phyloP scores from a whole-genome alignment of 2,797 vertebrate genomes.

The Lagocephalus sceleratus region DNA sequence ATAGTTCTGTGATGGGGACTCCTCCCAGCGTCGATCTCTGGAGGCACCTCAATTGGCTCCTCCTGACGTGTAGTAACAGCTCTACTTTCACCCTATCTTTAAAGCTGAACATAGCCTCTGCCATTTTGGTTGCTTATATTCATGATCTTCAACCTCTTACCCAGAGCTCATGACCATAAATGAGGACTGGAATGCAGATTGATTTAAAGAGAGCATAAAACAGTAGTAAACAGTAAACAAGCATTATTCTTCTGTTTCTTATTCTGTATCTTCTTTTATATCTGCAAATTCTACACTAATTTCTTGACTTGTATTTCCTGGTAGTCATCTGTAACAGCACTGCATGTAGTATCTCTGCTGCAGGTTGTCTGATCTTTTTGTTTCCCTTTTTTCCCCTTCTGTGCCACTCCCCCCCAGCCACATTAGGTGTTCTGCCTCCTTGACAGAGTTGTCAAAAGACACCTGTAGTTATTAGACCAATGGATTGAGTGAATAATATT shows the following conservation, averaged over 20 bases:
- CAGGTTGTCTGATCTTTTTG: slow-evolving; percentile 41
- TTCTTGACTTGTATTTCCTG: slow-evolving; percentile 39
- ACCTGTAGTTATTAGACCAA: slow-evolving; percentile 71
- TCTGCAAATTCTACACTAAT: slow-evolving; percentile 28
- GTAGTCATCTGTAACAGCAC: slow-evolving; percentile 37
- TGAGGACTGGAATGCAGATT: neutral
- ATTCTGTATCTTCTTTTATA: neutral
- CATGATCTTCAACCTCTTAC: neutral
- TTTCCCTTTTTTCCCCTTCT: neutral
- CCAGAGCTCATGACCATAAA: neutral
- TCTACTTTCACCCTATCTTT: neutral
- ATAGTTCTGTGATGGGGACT: neutral
- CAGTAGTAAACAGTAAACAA: neutral
- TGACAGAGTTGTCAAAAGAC: slow-evolving; percentile 61
- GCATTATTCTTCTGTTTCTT: too few species aligned
- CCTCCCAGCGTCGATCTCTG: neutral
- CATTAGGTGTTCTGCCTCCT: slow-evolving; percentile 44
- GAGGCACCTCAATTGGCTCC: neutral
- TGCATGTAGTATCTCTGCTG: slow-evolving; percentile 37
- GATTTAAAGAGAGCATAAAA: too few species aligned
- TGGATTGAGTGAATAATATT: slow-evolving; percentile 70
- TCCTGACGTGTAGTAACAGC: neutral
- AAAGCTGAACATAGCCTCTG: neutral
- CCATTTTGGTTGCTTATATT: neutral
- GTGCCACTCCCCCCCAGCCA: slow-evolving; percentile 7